These are phyloP conservation scores for Myrmecophaga tridactyla DNA, from an alignment of 2,113 vertebrate species.

Conservation along the genomic window DNA sequence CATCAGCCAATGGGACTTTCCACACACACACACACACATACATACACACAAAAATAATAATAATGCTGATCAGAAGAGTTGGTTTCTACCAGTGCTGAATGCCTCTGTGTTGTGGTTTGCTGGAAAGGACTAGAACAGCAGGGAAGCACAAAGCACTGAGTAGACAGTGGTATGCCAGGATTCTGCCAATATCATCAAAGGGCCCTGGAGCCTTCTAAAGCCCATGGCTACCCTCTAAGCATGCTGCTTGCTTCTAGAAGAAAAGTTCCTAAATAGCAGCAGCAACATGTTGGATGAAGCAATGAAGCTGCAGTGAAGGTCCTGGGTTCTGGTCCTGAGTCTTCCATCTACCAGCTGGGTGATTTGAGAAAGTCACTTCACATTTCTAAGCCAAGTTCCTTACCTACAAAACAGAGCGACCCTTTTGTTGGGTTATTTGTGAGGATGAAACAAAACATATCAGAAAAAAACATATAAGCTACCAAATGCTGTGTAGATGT, in stretches of 20 bases:
- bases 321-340: not conserved
- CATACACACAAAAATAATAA: no score
- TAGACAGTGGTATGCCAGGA: not conserved
- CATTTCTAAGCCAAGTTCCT: not conserved
- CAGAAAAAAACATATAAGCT: not conserved
- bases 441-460: not conserved
- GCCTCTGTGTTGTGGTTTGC: not conserved
- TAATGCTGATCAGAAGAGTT: not conserved
- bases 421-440: not conserved
- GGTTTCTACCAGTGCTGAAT: not conserved
- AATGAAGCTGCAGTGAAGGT: not conserved
- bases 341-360: not conserved
- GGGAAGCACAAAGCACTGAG: not conserved
- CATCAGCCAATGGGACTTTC: no score
- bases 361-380: not conserved
- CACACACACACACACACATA: no score
- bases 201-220: not conserved
- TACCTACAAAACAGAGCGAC: not conserved
- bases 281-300: accelerated
- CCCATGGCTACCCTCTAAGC: not conserved
- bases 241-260: not conserved
- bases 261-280: not conserved
- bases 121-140: not conserved
- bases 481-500: not conserved
- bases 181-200: not conserved